phyloP scores from a whole-genome alignment of 2,113 vertebrate genomes.

The Uria aalge region DNA sequence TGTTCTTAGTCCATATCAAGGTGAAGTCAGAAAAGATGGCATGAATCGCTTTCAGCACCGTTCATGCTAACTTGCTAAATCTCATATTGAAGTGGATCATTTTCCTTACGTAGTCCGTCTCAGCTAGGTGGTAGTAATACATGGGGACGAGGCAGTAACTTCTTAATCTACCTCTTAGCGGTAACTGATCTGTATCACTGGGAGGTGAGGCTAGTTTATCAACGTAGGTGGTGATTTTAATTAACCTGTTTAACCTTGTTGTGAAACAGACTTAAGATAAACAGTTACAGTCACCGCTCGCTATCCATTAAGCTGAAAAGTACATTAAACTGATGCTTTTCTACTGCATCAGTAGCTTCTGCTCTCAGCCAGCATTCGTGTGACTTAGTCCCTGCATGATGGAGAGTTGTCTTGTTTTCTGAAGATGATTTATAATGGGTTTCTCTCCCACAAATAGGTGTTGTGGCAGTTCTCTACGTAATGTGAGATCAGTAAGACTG shows the following conservation, averaged over 20 bases:
- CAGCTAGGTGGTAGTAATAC: not conserved
- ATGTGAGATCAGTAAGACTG: not conserved
- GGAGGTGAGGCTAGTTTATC: not conserved
- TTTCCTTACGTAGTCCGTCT: not conserved
- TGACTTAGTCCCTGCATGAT: not conserved
- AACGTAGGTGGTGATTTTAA: not conserved
- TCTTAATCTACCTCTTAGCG: not conserved
- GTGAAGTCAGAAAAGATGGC: not conserved
- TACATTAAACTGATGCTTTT: not conserved
- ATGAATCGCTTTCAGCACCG: not conserved
- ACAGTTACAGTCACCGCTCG: not conserved
- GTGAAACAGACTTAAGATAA: not conserved
- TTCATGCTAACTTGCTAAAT: not conserved
- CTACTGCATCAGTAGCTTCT: not conserved
- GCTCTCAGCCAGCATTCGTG: not conserved
- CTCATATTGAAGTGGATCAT: not conserved
- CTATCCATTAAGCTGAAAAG: not conserved
- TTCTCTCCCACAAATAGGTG: not conserved
- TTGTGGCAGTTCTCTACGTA: not conserved
- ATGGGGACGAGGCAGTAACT: not conserved
- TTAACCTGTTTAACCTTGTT: not conserved
- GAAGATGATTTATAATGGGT: not conserved
- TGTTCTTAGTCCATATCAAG: not conserved
- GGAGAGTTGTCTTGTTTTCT: not conserved
- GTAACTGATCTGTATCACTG: not conserved